phyloP scores from a whole-genome alignment of 2,113 vertebrate genomes.

The Myrmecophaga tridactyla region DNA sequence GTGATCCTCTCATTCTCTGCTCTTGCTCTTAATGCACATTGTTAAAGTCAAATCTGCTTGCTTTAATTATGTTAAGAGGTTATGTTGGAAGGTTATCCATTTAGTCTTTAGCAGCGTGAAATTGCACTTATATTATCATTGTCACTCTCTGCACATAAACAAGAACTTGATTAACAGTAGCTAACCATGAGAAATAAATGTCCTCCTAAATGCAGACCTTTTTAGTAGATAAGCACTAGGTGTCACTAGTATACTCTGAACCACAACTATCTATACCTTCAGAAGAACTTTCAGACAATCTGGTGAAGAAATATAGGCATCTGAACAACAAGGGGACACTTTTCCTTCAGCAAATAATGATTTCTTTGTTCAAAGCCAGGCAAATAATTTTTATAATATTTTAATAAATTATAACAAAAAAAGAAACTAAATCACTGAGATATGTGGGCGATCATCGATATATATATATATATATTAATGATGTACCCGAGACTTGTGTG shows the following conservation, averaged over 20 bases:
- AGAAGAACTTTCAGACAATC: neutral
- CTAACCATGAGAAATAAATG: slow-evolving; percentile 45
- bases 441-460: neutral
- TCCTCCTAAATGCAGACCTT: slow-evolving; percentile 44
- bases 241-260: slow-evolving; percentile 82
- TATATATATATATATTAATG: neutral
- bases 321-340: neutral
- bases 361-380: neutral
- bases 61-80: slow-evolving; percentile 70
- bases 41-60: slow-evolving; percentile 65
- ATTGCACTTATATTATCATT: slow-evolving; percentile 61
- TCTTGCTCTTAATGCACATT: slow-evolving; percentile 49
- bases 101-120: slow-evolving; percentile 65
- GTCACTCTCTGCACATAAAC: slow-evolving; percentile 66
- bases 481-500: neutral
- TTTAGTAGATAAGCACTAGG: slow-evolving; percentile 77
- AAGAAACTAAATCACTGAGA: neutral
- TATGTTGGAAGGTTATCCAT: slow-evolving; percentile 66
- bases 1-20: slow-evolving; percentile 16
- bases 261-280: neutral
- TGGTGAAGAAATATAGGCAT: neutral
- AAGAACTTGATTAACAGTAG: slow-evolving; percentile 57
- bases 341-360: neutral
- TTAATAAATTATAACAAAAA: neutral
- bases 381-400: neutral